A percentile compares a stretch with the other conserved stretches of the same genome.
Conservation (phyloP, 2,113 vertebrate species). For the Laticauda laticaudata region DNA sequence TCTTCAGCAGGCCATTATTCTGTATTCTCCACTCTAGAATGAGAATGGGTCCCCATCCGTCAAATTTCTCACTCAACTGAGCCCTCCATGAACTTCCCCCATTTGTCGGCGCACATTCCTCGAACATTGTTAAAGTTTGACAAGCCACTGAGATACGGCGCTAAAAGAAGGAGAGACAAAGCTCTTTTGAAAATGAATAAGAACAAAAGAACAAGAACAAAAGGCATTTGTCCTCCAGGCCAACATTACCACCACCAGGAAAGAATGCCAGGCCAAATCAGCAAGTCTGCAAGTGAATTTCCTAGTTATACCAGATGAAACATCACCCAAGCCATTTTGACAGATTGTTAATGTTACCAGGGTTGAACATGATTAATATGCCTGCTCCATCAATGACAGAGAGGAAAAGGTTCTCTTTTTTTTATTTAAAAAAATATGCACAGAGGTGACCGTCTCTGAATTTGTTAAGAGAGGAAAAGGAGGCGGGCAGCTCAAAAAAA, state of each 20-base stretch:
- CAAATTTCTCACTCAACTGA: background rate
- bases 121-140: conserved; percentile 19
- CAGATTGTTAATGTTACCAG: conserved; percentile 88
- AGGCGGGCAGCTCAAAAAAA: background rate
- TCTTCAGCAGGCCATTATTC: background rate
- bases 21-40: background rate
- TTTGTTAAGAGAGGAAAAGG: conserved; percentile 24
- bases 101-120: conserved; percentile 22
- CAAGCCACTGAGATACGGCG: conserved; percentile 21
- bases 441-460: conserved; percentile 69
- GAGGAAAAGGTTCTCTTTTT: conserved; percentile 70
- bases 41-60: background rate
- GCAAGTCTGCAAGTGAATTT: conserved; percentile 80
- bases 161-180: background rate
- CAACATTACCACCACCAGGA: background rate
- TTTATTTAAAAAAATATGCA: conserved; percentile 51
- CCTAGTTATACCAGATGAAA: conserved; percentile 82
- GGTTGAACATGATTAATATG: conserved; percentile 94
- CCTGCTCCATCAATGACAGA: conserved; percentile 77
- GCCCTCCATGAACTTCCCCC: background rate
- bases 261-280: conserved; percentile 76
- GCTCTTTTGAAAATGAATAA: background rate
- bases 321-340: conserved; percentile 78
- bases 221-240: conserved; percentile 67
- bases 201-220: background rate